These are phyloP conservation scores for Temnothorax nylanderi DNA, from an alignment of 1,140 invertebrate genomes.

Conservation along the genomic window DNA sequence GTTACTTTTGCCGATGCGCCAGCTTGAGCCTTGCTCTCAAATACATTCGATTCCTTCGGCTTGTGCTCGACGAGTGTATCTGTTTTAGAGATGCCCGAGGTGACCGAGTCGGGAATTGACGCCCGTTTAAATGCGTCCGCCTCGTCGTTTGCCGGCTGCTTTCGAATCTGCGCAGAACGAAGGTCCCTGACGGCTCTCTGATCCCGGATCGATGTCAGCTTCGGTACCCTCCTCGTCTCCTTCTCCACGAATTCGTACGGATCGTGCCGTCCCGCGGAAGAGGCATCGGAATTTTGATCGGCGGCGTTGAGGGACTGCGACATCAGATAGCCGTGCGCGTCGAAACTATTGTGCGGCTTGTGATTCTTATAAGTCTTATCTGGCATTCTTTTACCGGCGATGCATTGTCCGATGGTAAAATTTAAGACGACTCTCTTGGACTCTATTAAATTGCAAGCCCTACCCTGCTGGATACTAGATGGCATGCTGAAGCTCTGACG, in stretches of 20 bases:
- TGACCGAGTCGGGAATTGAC: neutral
- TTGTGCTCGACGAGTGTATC: neutral
- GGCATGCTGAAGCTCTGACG: conserved; percentile 87
- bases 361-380: conserved; percentile 85
- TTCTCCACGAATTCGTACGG: conserved; percentile 75
- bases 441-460: conserved; percentile 89
- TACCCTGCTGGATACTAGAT: conserved; percentile 83
- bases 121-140: neutral
- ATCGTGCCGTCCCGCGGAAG: conserved; percentile 44
- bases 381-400: conserved; percentile 88
- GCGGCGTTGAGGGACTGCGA: conserved; percentile 85
- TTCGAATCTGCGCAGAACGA: neutral
- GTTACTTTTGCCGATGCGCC: neutral
- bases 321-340: conserved; percentile 87
- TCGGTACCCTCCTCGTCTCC: neutral
- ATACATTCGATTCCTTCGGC: neutral
- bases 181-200: neutral
- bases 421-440: conserved; percentile 85
- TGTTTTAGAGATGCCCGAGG: neutral
- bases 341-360: conserved; percentile 89
- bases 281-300: conserved; percentile 82
- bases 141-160: neutral
- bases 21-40: neutral
- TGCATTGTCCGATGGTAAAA: conserved; percentile 88
- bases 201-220: neutral